Evolutionary conservation across 1,140 invertebrate species (phyloP).

Genomic region (Anoplolepis gracilipes): DNA sequence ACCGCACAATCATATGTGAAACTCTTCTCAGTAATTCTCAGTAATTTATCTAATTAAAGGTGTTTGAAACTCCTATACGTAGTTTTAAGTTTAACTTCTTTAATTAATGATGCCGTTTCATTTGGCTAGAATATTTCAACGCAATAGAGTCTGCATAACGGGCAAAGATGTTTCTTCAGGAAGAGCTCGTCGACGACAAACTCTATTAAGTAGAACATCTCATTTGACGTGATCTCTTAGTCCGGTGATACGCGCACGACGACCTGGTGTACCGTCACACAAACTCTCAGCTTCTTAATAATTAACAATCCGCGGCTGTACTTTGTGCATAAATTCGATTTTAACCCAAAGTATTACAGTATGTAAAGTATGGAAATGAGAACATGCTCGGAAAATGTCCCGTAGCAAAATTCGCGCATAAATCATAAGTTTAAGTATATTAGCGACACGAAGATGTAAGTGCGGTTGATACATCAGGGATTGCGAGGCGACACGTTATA

Average conservation of each 20-base stretch:
- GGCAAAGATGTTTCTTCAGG: background rate
- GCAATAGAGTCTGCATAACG: background rate
- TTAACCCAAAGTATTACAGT: background rate
- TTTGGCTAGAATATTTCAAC: background rate
- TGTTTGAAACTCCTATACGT: background rate
- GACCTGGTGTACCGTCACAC: background rate
- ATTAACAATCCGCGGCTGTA: constrained; percentile 37
- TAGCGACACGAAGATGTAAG: background rate
- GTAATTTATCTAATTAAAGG: background rate
- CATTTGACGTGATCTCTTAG: background rate
- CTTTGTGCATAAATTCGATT: constrained; percentile 37
- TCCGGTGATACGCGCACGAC: background rate
- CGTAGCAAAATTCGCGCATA: constrained; percentile 38
- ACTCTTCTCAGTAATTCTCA: background rate
- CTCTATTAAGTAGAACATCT: constrained; percentile 31
- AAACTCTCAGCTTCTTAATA: constrained; percentile 33
- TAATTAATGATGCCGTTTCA: constrained; percentile 42
- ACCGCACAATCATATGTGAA: background rate
- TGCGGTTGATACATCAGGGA: background rate
- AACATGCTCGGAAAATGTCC: constrained; percentile 37
- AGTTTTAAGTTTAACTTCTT: background rate
- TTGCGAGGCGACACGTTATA: background rate
- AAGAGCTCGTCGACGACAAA: background rate
- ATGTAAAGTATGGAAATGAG: constrained; percentile 43
- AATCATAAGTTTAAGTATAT: constrained; percentile 25